Percentiles rank a stretch among this genome's conserved stretches.
These are phyloP conservation scores for Eupithecia centaureata DNA, from an alignment of 2,888 invertebrate genomes.

Conservation along the genomic window DNA sequence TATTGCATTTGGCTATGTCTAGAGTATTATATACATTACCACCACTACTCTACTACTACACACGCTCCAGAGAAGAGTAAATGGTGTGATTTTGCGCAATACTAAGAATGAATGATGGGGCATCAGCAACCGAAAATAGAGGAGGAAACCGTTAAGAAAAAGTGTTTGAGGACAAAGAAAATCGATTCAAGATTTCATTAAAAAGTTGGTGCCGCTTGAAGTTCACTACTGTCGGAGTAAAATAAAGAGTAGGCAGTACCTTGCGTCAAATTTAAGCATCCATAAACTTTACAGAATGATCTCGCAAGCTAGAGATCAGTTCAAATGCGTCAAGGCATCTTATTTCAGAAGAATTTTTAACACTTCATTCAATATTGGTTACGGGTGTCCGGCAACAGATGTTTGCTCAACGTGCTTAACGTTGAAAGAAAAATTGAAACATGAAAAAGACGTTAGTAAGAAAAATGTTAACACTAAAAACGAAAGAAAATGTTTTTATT, in stretches of 20 bases:
- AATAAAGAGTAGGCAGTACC: slow-evolving; percentile 39
- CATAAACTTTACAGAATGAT: slow-evolving; percentile 39
- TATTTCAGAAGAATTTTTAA: slow-evolving; percentile 45
- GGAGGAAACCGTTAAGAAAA: slow-evolving; percentile 37
- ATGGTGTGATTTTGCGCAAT: too few species aligned
- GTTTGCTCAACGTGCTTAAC: too few species aligned
- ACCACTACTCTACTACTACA: too few species aligned
- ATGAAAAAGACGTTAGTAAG: too few species aligned
- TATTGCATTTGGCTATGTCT: too few species aligned
- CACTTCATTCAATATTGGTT: slow-evolving; percentile 39
- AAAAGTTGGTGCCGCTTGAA: slow-evolving; percentile 36
- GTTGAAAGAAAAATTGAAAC: too few species aligned
- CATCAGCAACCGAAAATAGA: slow-evolving; percentile 43
- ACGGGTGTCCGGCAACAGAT: too few species aligned
- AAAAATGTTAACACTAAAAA: too few species aligned
- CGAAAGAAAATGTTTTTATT: too few species aligned
- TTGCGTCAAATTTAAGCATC: slow-evolving; percentile 37
- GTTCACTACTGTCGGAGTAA: slow-evolving; percentile 38
- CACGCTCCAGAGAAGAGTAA: too few species aligned
- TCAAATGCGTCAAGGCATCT: slow-evolving; percentile 29
- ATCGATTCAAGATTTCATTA: slow-evolving; percentile 39
- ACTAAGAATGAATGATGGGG: slow-evolving; percentile 27
- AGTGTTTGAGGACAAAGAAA: slow-evolving; percentile 24
- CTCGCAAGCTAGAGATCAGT: slow-evolving; percentile 22
- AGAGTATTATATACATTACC: too few species aligned